Evolutionary conservation across 2,113 vertebrate species (phyloP).

Genomic region (Heterochromis multidens): DNA sequence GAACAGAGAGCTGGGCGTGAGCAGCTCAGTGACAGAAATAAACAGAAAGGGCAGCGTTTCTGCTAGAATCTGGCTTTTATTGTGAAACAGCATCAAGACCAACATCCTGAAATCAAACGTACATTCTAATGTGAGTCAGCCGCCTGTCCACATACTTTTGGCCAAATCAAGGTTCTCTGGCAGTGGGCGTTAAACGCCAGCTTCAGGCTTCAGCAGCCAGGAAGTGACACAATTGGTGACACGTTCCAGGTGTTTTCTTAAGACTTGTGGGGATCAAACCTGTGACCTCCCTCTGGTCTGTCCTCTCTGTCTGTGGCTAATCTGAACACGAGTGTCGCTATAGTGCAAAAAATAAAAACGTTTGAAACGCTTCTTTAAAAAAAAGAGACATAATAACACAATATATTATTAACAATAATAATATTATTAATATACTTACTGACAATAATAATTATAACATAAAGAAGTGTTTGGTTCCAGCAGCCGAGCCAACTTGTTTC

Average conservation of each 20-base stretch:
- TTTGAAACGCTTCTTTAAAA: slow-evolving; percentile 70
- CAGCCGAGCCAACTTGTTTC: slow-evolving; percentile 95
- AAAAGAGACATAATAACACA: slow-evolving; percentile 39
- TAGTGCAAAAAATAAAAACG: slow-evolving; percentile 97
- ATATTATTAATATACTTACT: slow-evolving; percentile 61
- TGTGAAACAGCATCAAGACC: neutral
- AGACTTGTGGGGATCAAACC: neutral
- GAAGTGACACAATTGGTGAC: neutral
- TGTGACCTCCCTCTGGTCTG: neutral
- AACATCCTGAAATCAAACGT: neutral
- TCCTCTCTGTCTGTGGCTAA: slow-evolving; percentile 59
- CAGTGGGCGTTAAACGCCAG: neutral
- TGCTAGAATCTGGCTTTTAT: neutral
- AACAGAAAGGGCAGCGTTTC: neutral
- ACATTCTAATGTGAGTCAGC: neutral
- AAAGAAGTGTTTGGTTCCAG: slow-evolving; percentile 98
- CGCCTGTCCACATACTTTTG: neutral
- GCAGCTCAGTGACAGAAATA: neutral
- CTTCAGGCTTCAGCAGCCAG: neutral
- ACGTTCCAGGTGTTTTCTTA: neutral
- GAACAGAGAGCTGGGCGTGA: neutral
- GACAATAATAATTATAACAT: slow-evolving; percentile 55
- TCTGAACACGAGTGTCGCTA: slow-evolving; percentile 86
- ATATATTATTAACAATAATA: slow-evolving; percentile 47
- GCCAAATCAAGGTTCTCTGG: neutral